Base-by-base conservation (phyloP, 2,113 vertebrate genomes). In the Drymodes brunneopygia region DNA sequence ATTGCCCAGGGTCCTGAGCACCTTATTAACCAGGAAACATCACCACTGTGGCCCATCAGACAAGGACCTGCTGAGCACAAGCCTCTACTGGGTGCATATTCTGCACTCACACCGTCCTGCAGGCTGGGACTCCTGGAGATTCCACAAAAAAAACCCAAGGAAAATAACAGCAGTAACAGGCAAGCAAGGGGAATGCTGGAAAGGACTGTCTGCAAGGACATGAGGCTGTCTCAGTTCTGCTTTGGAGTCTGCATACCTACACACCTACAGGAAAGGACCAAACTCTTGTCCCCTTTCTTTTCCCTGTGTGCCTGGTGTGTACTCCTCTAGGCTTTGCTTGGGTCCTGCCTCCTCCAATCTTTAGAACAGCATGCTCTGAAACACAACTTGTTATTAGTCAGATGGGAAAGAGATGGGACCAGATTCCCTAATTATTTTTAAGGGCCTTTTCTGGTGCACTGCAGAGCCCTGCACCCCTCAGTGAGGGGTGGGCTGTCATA, bases 371-470 rank as follows among this genome's bases (percentile, higher is more conserved):
- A 28, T 4, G 9, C 12, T 75, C 54, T 73, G 71, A 72, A 70
- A 45, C 19, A 77, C 71, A 58, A 10, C 33, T 86, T 75, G 28
- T 36, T 71, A 61, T 47, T 54, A 78, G 40, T 86, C 69, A 78
- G 53, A 79, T 75, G 56, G 54, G 45, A 83, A 82, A 71, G 71
- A 77, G 79, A 57, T 29, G 29, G 58, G 54, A 90, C 40, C 38
- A 58, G 8, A 77, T 77, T 89, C 57, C 35, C 33, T 66, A 67
- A 64, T 71, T 85, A 58, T 75, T 75, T 87, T 70, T 84, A 62
- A 62, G 29, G 48, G 61, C 67, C 31, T 65, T 92, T 81, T 29
- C 42, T 70, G 45, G 17, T 19, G 19, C 40, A 45, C n/a, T 0
- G 0, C 45, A 86, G 56, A 90, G 58, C 18, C 48, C 19, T n/a